These are phyloP conservation scores for Melanchra persicariae DNA, from an alignment of 2,888 invertebrate species.

Conservation along the genomic window DNA sequence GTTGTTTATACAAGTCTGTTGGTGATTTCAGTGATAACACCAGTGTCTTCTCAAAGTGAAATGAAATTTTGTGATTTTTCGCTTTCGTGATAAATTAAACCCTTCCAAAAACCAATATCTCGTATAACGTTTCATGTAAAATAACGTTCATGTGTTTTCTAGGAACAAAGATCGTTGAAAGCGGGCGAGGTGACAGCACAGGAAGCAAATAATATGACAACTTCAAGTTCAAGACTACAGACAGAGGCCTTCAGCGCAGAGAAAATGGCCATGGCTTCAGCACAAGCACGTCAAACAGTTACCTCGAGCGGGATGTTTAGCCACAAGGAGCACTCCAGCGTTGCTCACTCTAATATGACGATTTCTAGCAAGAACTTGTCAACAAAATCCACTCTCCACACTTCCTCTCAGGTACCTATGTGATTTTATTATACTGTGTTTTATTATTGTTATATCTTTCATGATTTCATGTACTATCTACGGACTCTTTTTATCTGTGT, in stretches of 20 bases:
- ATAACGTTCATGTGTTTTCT: conserved; percentile 72
- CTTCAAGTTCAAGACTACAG: conserved; percentile 95
- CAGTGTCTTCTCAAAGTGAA: conserved; percentile 68
- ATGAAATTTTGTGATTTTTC: conserved; percentile 17
- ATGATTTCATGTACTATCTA: not conserved
- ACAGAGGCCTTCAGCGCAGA: conserved; percentile 97
- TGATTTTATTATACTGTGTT: conserved; percentile 12
- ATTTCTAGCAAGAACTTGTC: conserved; percentile 94
- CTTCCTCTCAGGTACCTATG: conserved; percentile 87
- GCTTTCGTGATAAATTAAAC: not conserved
- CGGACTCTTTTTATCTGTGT: not conserved
- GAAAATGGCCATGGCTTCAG: conserved; percentile 93
- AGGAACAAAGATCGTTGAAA: conserved; percentile 96
- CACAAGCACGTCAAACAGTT: conserved; percentile 95
- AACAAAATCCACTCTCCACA: conserved; percentile 91
- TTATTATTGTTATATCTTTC: not conserved
- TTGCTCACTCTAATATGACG: conserved; percentile 95
- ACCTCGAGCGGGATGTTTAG: conserved; percentile 95
- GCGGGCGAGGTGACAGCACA: conserved; percentile 96
- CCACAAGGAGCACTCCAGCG: conserved; percentile 92
- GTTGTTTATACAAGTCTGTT: conserved; percentile 72
- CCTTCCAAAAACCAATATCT: conserved; percentile 1
- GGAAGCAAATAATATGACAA: conserved; percentile 96
- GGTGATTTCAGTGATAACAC: conserved; percentile 79
- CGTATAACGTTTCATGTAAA: conserved; percentile 29